phyloP scores from a whole-genome alignment of 2,888 invertebrate genomes.

The Drosophila prolongata region DNA sequence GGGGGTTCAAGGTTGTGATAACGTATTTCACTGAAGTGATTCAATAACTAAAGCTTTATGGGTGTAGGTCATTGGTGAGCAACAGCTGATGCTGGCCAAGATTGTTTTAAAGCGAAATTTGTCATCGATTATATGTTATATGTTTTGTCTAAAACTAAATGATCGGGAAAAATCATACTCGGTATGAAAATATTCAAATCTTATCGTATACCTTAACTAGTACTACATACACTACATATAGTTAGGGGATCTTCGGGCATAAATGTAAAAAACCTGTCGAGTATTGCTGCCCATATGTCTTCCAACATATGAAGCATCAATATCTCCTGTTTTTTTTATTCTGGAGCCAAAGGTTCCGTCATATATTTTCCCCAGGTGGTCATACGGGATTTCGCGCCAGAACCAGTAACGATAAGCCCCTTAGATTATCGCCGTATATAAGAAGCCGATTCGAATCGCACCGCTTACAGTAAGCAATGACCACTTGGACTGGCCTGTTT shows the following conservation, averaged over 20 bases:
- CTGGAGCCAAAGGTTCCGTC: constrained; percentile 23
- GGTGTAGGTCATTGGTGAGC: constrained; percentile 21
- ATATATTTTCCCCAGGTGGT: constrained; percentile 30
- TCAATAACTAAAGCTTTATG: constrained; percentile 6
- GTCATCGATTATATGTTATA: too few relatives aligned
- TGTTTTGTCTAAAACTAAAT: too few relatives aligned
- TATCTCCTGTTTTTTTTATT: constrained; percentile 14
- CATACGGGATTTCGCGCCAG: constrained; percentile 12
- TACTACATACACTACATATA: not conserved
- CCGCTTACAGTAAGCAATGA: constrained; percentile 59
- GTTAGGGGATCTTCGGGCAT: too few relatives aligned
- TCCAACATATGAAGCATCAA: not conserved
- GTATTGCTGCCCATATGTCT: not conserved
- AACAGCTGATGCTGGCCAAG: not conserved
- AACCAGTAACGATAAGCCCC: constrained; percentile 33
- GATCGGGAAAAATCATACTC: too few relatives aligned
- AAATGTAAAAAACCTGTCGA: not conserved
- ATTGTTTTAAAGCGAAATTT: too few relatives aligned
- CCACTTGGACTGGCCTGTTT: constrained; percentile 54
- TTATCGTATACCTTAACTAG: not conserved
- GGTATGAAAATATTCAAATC: not conserved
- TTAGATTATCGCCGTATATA: constrained; percentile 52
- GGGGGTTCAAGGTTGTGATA: constrained; percentile 39
- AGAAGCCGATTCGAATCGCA: constrained; percentile 35
- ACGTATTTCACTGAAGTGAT: constrained; percentile 6